These are phyloP conservation scores for Chondrosia reniformis DNA, from an alignment of 37 sponge, comb jelly and placozoan genomes.

Conservation along the genomic window DNA sequence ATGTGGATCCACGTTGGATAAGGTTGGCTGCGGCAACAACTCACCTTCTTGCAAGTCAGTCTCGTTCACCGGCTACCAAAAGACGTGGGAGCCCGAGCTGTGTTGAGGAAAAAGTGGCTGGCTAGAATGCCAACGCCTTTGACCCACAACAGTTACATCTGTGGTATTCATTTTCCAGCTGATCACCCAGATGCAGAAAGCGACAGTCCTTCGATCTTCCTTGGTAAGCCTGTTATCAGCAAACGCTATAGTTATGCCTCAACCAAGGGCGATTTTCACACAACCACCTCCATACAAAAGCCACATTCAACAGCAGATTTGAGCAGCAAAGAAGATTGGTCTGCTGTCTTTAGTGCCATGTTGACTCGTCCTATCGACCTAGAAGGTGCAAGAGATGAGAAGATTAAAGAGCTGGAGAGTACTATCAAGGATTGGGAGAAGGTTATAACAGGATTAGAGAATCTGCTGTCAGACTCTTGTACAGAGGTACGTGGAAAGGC, in stretches of 20 bases:
- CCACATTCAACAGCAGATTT: background rate
- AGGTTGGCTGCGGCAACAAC: constrained; percentile 16
- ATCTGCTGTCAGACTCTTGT: background rate
- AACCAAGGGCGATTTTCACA: background rate
- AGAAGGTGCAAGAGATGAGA: background rate
- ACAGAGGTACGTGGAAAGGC: background rate
- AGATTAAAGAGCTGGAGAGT: constrained; percentile 1
- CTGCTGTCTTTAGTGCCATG: background rate
- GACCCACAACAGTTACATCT: constrained; percentile 12
- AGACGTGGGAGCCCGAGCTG: background rate
- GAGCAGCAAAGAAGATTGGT: background rate
- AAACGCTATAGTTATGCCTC: background rate
- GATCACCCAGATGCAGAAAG: background rate
- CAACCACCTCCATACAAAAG: background rate
- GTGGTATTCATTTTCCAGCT: background rate
- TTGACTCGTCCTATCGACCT: background rate
- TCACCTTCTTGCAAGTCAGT: background rate
- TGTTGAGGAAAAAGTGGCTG: constrained; percentile 28
- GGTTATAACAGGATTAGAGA: background rate
- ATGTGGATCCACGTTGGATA: constrained; percentile 1
- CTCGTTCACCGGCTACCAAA: constrained; percentile 1
- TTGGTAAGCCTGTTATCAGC: constrained; percentile 15
- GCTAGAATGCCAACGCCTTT: constrained; percentile 14
- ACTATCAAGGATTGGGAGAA: background rate
- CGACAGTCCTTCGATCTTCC: constrained; percentile 17